Base-by-base conservation (phyloP, 1,140 invertebrate species). In the Zaprionus vittiger region DNA sequence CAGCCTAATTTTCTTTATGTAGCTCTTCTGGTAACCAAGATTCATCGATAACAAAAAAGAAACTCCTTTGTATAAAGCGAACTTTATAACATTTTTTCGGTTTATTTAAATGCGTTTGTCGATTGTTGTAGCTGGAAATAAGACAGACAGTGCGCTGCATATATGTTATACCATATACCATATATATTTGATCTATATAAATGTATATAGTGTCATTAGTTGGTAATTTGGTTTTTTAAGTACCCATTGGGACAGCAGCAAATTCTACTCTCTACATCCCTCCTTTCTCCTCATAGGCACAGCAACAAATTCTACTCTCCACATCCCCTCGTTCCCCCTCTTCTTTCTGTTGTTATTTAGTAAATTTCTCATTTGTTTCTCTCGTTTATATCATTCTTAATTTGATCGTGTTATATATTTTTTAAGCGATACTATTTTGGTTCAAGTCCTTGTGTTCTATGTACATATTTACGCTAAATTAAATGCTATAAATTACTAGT, bases 401-500 rank as follows among this genome's bases (percentile, higher is more conserved):
- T 55, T 72, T 64, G 5, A 60, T 59, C 59, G 44, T 72, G 38
- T 65, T 17, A 38, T 75, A 12, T 68, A 17, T 41, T 69, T 73
- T 24, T 79, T 87, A 89, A 85, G 81, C 85, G 85, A 91, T 90
- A 90, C 86, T 90, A 90, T 90, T 90, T 90, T 90, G 85, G 85
- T 90, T 90, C 81, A 90, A 90, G 85, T 90, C 85, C 85, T 89
- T 89, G 85, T 89, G 79, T 84, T 84, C 62, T 89, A 89, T 89
- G 76, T 89, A 89, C 85, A 89, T 89, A 90, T 89, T 89, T 89
- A 89, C 84, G 84, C 84, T 89, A 89, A 87, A 84, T 89, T 89
- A 89, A 54, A 75, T 78, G 63, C 85, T 89, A 89, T 78, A 90
- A 87, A 81, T 89, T 90, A 90, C 84, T 89, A 89, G 84, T 89